phyloP scores from a whole-genome alignment of 2,113 vertebrate genomes.

The Mormyrus lacerda region DNA sequence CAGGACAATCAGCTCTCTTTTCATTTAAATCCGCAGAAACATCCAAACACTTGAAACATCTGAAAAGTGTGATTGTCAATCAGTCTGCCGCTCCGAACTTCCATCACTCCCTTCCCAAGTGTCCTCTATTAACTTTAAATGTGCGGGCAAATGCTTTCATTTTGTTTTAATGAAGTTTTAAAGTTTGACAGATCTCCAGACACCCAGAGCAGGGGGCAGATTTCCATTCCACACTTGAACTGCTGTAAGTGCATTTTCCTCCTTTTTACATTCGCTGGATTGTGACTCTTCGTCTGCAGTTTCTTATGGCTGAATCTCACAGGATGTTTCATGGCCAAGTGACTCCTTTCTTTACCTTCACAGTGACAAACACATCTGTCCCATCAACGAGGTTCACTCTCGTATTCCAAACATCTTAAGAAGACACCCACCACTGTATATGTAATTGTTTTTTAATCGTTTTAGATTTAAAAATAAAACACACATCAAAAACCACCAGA shows the following conservation, averaged over 20 bases:
- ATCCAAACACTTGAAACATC: conserved; percentile 57
- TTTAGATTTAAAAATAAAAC: background rate
- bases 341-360: background rate
- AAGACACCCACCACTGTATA: background rate
- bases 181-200: conserved; percentile 58
- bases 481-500: background rate
- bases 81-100: conserved; percentile 50
- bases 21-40: conserved; percentile 48
- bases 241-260: conserved; percentile 8
- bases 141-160: conserved; percentile 58
- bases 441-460: background rate
- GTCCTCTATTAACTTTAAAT: conserved; percentile 61
- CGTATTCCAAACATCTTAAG: background rate
- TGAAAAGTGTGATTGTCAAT: conserved; percentile 60
- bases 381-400: background rate
- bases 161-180: conserved; percentile 69
- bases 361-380: background rate
- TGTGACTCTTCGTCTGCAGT: background rate
- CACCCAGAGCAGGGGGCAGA: conserved; percentile 24
- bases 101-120: conserved; percentile 56
- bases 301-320: conserved; percentile 2
- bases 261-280: background rate
- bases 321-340: background rate
- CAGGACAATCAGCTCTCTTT: conserved; percentile 31
- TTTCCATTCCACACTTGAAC: conserved; percentile 29